Conservation (phyloP, 2,888 invertebrate genomes). For the Lydus trimaculatus region DNA sequence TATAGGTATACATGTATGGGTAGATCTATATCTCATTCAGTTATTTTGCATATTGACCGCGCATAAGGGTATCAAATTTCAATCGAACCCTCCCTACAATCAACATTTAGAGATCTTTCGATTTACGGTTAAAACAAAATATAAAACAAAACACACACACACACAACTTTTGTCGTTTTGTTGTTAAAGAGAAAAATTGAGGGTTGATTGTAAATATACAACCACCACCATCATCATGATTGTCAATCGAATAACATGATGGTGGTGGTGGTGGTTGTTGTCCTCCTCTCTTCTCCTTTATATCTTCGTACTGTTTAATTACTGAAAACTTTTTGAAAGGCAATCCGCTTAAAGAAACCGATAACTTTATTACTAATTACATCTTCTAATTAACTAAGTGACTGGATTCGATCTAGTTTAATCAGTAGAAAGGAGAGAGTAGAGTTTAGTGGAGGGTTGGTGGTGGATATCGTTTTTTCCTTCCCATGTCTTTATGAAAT, state of each 20-base stretch:
- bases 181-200: slow-evolving; percentile 22
- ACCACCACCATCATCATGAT: not conserved
- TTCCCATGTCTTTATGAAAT: not conserved
- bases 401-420: slow-evolving; percentile 33
- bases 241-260: not conserved
- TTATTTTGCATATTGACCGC: slow-evolving; percentile 46
- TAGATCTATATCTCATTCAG: slow-evolving; percentile 32
- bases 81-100: slow-evolving; percentile 30
- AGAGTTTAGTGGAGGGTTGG: too few relatives aligned
- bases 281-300: slow-evolving; percentile 9
- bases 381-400: slow-evolving; percentile 57
- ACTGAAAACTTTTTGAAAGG: slow-evolving; percentile 51
- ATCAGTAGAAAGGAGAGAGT: not conserved
- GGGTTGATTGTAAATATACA: slow-evolving; percentile 6
- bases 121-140: slow-evolving; percentile 7
- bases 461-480: not conserved
- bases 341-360: slow-evolving; percentile 55
- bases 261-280: not conserved
- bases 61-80: slow-evolving; percentile 40
- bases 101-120: not conserved
- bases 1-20: slow-evolving; percentile 17
- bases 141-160: slow-evolving; percentile 1
- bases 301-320: slow-evolving; percentile 46
- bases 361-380: slow-evolving; percentile 56
- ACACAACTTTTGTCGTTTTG: slow-evolving; percentile 34